Conservation (phyloP, 2,113 vertebrate species). For the Gila orcuttii region DNA sequence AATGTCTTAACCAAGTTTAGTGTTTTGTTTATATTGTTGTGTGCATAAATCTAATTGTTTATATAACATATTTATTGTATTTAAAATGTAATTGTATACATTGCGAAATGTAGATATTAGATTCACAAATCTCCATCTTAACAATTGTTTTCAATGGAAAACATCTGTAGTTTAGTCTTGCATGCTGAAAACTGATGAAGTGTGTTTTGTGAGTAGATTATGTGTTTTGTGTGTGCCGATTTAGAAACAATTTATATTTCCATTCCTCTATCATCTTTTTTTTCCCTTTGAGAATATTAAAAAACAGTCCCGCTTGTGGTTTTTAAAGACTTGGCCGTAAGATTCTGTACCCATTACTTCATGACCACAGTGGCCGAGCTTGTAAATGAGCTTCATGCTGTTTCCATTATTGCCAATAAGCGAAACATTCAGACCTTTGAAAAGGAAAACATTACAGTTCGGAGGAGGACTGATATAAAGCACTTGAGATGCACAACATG, state of each 20-base stretch:
- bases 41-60: background rate
- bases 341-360: slow-evolving; percentile 68
- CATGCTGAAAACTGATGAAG: slow-evolving; percentile 43
- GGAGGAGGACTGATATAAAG: slow-evolving; percentile 4
- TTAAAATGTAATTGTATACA: background rate
- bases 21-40: too few species aligned
- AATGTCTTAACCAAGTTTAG: too few species aligned
- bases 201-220: slow-evolving; percentile 34
- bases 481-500: background rate
- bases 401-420: slow-evolving; percentile 63
- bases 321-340: slow-evolving; percentile 43
- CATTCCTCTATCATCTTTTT: slow-evolving; percentile 55
- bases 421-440: slow-evolving; percentile 50
- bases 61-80: background rate
- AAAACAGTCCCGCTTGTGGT: slow-evolving; percentile 58
- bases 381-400: slow-evolving; percentile 58
- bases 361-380: slow-evolving; percentile 54
- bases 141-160: slow-evolving; percentile 39
- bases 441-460: slow-evolving; percentile 41
- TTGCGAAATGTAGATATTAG: background rate
- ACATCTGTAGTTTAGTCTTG: slow-evolving; percentile 32
- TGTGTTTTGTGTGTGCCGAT: slow-evolving; percentile 30
- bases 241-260: slow-evolving; percentile 59
- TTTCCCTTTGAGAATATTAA: background rate
- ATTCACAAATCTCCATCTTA: background rate